phyloP scores from a whole-genome alignment of 2,797 vertebrate species.

The Gymnoscopelus braueri region DNA sequence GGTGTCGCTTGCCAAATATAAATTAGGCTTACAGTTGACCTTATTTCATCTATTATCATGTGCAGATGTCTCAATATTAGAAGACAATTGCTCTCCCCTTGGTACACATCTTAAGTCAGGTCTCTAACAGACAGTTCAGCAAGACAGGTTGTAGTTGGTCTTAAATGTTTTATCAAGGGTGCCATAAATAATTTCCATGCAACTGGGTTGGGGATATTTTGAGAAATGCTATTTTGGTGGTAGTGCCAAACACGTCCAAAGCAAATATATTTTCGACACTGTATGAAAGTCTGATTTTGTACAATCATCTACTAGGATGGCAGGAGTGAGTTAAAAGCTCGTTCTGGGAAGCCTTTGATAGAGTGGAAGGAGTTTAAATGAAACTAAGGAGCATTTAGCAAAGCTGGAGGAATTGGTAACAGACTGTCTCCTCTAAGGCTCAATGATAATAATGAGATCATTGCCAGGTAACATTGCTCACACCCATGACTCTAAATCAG shows the following conservation, averaged over 20 bases:
- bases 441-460: slow-evolving; percentile 42
- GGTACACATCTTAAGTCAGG: slow-evolving; percentile 63
- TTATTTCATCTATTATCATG: slow-evolving; percentile 78
- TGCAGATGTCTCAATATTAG: slow-evolving; percentile 78
- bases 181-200: slow-evolving; percentile 73
- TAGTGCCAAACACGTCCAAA: slow-evolving; percentile 67
- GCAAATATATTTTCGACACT: slow-evolving; percentile 60
- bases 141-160: slow-evolving; percentile 58
- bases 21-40: slow-evolving; percentile 60
- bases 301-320: slow-evolving; percentile 58
- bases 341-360: slow-evolving; percentile 54
- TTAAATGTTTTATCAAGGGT: slow-evolving; percentile 70
- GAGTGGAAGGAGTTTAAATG: slow-evolving; percentile 47
- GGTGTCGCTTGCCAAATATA: not conserved
- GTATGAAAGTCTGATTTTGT: slow-evolving; percentile 63
- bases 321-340: slow-evolving; percentile 56
- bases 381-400: slow-evolving; percentile 58
- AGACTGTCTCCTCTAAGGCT: slow-evolving; percentile 49
- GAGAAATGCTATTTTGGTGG: slow-evolving; percentile 71
- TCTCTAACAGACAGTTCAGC: slow-evolving; percentile 66
- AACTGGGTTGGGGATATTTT: slow-evolving; percentile 72
- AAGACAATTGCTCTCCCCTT: slow-evolving; percentile 79
- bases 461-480: slow-evolving; percentile 51
- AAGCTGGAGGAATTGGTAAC: slow-evolving; percentile 56
- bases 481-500: slow-evolving; percentile 42